phyloP scores from a whole-genome alignment of 2,888 invertebrate genomes.

The Lymantria dispar region DNA sequence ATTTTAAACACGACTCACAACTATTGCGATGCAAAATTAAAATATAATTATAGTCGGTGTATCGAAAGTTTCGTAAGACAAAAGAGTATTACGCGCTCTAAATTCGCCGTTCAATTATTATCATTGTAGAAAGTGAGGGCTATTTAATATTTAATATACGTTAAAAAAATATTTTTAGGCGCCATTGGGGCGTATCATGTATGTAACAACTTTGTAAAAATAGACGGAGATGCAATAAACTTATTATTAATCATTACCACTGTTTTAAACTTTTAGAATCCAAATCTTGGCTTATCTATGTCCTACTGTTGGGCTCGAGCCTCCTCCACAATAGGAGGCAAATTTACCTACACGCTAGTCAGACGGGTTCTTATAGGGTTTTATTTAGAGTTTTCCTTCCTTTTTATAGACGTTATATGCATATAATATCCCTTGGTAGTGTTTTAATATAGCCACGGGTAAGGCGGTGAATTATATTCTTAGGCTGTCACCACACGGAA shows the following conservation, averaged over 20 bases:
- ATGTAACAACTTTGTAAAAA: not conserved
- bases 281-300: too few species aligned
- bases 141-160: too few species aligned
- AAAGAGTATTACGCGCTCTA: conserved; percentile 20
- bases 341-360: too few species aligned
- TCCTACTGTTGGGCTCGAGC: too few species aligned
- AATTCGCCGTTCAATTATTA: conserved; percentile 20
- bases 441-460: too few species aligned
- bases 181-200: conserved; percentile 4
- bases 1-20: conserved; percentile 1
- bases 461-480: too few species aligned
- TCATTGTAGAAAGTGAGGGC: conserved; percentile 23
- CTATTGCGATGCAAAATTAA: conserved; percentile 21
- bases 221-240: not conserved
- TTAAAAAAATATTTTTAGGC: not conserved
- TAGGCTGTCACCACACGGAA: too few species aligned
- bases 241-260: not conserved
- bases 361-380: too few species aligned
- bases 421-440: too few species aligned
- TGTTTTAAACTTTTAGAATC: not conserved
- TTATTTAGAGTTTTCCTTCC: too few species aligned
- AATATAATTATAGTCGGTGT: conserved; percentile 23
- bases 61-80: conserved; percentile 28
- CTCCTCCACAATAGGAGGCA: too few species aligned
- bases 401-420: too few species aligned